Percentiles rank a stretch among this genome's conserved stretches.
Conservation (phyloP, 2,888 invertebrate genomes). For the Colletes collaris region DNA sequence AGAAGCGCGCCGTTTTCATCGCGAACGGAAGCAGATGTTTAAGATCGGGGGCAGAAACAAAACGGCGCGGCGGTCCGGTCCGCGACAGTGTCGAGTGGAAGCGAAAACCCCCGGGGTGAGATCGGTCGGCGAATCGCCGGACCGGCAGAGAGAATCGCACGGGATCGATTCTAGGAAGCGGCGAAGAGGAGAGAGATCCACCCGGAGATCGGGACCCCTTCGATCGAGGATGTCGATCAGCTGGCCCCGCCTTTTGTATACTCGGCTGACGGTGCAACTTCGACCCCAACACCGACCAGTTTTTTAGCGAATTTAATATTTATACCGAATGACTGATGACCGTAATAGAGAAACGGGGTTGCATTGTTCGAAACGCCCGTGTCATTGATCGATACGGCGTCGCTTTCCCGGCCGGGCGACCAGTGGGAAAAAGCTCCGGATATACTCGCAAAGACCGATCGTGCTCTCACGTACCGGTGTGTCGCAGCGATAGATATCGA, state of each 20-base stretch:
- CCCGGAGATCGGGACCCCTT: constrained; percentile 59
- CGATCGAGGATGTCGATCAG: constrained; percentile 76
- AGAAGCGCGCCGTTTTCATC: constrained; percentile 4
- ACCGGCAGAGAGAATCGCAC: constrained; percentile 11
- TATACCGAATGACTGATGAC: constrained; percentile 83
- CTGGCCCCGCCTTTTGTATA: constrained; percentile 77
- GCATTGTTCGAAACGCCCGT: constrained; percentile 81
- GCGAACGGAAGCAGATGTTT: constrained; percentile 42
- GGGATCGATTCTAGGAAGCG: constrained; percentile 43
- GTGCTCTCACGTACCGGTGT: constrained; percentile 4
- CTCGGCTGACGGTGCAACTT: constrained; percentile 81
- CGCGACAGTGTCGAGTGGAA: constrained; percentile 6
- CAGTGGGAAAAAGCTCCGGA: constrained; percentile 40
- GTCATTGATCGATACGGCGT: constrained; percentile 82
- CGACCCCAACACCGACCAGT: constrained; percentile 76
- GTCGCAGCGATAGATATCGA: constrained; percentile 26
- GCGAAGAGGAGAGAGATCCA: constrained; percentile 36
- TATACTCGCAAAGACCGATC: neutral
- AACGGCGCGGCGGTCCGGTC: neutral
- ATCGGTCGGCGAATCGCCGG: neutral
- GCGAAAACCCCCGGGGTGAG: neutral
- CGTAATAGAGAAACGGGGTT: constrained; percentile 81
- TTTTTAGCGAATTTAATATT: constrained; percentile 83
- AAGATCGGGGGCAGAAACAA: constrained; percentile 28
- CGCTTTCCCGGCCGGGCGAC: constrained; percentile 25